phyloP scores from a whole-genome alignment of 2,797 vertebrate genomes.

The Varecia variegata region DNA sequence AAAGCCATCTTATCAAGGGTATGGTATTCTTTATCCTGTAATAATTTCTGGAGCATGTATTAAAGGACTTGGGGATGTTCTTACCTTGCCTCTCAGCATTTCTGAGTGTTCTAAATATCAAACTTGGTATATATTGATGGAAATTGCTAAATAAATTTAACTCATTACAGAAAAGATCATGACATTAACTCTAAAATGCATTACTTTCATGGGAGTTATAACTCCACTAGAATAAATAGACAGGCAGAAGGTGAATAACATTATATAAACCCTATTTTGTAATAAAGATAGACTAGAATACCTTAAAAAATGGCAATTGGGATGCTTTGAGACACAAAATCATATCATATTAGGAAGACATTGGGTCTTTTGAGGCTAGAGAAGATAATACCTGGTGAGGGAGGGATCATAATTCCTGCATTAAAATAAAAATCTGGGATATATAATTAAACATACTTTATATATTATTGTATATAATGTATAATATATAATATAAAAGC shows the following conservation, averaged over 20 bases:
- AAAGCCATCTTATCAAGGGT: background rate
- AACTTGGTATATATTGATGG: background rate
- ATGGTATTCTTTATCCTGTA: background rate
- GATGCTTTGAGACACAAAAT: constrained; percentile 2
- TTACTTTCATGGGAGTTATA: background rate
- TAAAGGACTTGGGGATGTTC: background rate
- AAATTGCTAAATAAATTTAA: background rate
- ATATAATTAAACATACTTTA: background rate
- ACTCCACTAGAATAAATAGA: background rate
- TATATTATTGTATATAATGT: background rate
- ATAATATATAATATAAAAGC: background rate
- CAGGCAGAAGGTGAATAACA: background rate
- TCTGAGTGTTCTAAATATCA: constrained; percentile 8
- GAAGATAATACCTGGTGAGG: background rate
- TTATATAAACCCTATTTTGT: background rate
- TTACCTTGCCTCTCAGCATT: background rate
- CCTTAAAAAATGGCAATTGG: background rate
- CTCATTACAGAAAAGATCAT: constrained; percentile 12
- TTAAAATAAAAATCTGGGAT: background rate
- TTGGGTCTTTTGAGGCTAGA: background rate
- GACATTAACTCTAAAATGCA: background rate
- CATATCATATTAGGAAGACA: background rate
- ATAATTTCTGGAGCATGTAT: background rate
- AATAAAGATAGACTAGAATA: background rate
- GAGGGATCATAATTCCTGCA: background rate